Evolutionary conservation across 2,888 invertebrate genomes (phyloP).

Genomic region (Drosophila tripunctata): DNA sequence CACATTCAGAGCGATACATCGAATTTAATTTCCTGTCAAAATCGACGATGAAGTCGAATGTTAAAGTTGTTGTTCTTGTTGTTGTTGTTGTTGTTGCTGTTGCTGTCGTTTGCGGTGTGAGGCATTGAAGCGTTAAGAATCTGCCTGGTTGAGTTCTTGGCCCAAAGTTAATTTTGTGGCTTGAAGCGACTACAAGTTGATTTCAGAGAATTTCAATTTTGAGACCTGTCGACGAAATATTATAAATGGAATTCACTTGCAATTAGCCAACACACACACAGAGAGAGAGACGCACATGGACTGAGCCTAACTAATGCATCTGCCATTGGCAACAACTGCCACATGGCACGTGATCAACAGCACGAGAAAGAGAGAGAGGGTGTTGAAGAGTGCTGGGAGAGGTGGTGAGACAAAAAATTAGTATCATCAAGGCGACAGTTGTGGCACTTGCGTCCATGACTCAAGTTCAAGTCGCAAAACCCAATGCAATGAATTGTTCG

Average conservation of each 20-base stretch:
- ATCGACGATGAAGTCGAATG: conserved; percentile 54
- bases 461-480: conserved; percentile 40
- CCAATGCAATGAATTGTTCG: conserved; percentile 45
- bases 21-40: conserved; percentile 82
- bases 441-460: conserved; percentile 23
- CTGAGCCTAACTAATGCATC: conserved; percentile 27
- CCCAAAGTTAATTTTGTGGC: conserved; percentile 77
- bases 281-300: background rate
- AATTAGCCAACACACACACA: conserved; percentile 50
- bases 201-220: conserved; percentile 67
- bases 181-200: conserved; percentile 49
- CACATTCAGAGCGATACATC: conserved; percentile 66
- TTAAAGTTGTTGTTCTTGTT: conserved; percentile 21
- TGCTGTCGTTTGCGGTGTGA: conserved; percentile 50
- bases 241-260: conserved; percentile 71
- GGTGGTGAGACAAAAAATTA: background rate
- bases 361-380: background rate
- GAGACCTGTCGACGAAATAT: conserved; percentile 17
- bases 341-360: conserved; percentile 74
- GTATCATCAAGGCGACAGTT: conserved; percentile 32
- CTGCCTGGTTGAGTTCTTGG: conserved; percentile 37
- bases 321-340: conserved; percentile 71
- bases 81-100: conserved; percentile 22
- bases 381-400: too few relatives aligned
- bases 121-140: conserved; percentile 71